Evolutionary conservation across 2,797 vertebrate species (phyloP), one percentile per base, ranked within the genome.

Genomic region (Chiloscyllium punctatum): DNA sequence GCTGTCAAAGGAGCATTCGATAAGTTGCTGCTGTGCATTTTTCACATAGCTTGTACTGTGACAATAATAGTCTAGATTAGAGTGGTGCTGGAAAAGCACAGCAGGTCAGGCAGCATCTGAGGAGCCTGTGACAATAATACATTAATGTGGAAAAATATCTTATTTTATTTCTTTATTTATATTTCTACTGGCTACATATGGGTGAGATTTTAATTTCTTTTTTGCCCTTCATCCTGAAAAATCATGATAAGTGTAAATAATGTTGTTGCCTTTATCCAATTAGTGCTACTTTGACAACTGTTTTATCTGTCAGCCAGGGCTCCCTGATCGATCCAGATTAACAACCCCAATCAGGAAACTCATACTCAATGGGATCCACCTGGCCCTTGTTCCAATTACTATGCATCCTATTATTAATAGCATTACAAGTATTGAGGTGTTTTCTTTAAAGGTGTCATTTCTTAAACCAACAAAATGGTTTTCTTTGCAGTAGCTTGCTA

Each of bases 141-240:
- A 53, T 7, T 42, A 42, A 84, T 23, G 21, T 84, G 79, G 37
- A 42, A 84, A 42, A 21, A 84, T 42, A 37, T 82, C 37, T 37
- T 6, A 18, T 62, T 68, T 37, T 37, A 21, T 74, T 74, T 51
- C 69, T 30, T 94, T 27, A 94, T n/a, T 94, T 51, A 51, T 51
- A 94, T 94, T 94, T 94, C 25, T 15, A 16, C 94, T 42, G 94
- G 66, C 48, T 94, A 27, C 11, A 74, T 69, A 72, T 94, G 21
- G 18, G 57, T n/a, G 33, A 37, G 57, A 92, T 21, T 62, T 68
- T 92, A 6, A 68, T 92, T 16, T 92, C 33, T 57, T 92, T 92
- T 37, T 62, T 68, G 18, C 79, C 18, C n/a, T 9, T 37, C 9
- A 6, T 92, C 62, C n/a, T 68, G 68, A 2, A 92, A 79, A 79